Evolutionary conservation across 2,888 invertebrate genomes (phyloP).

Genomic region (Phlogophora meticulosa): DNA sequence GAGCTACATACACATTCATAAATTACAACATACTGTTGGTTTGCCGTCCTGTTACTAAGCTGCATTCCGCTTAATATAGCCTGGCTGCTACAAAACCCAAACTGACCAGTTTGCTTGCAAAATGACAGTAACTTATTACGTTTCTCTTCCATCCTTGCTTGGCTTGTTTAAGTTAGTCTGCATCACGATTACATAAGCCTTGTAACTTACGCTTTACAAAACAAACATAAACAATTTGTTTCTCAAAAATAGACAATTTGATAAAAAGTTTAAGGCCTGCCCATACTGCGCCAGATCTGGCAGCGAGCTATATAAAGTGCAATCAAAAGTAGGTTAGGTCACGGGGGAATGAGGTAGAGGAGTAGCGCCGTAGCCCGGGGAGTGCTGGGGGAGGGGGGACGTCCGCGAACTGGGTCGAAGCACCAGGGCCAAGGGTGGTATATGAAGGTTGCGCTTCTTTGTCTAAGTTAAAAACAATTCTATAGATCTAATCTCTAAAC

Average conservation of each 20-base stretch:
- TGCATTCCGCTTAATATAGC: slow-evolving; percentile 31
- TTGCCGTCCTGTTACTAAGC: slow-evolving; percentile 70
- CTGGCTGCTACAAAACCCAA: background rate
- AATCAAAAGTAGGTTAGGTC: slow-evolving; percentile 86
- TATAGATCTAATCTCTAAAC: slow-evolving; percentile 18
- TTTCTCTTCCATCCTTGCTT: background rate
- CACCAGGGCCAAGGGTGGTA: slow-evolving; percentile 90
- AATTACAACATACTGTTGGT: slow-evolving; percentile 46
- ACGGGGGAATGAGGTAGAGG: slow-evolving; percentile 74
- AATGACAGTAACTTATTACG: background rate
- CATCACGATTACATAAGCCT: background rate
- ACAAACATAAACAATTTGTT: background rate
- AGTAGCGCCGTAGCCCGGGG: slow-evolving; percentile 40
- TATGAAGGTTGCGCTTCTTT: slow-evolving; percentile 86
- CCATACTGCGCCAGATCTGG: slow-evolving; percentile 70
- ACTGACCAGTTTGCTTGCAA: slow-evolving; percentile 7
- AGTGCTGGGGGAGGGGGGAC: slow-evolving; percentile 64
- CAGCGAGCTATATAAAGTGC: slow-evolving; percentile 82
- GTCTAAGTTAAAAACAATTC: slow-evolving; percentile 72
- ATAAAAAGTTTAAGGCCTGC: slow-evolving; percentile 30
- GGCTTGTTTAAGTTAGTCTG: background rate
- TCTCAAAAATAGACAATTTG: background rate
- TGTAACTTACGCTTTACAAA: background rate
- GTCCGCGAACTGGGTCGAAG: slow-evolving; percentile 84
- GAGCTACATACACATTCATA: slow-evolving; percentile 65